phyloP scores from a whole-genome alignment of 2,113 vertebrate species.

The Bubalus kerabau region DNA sequence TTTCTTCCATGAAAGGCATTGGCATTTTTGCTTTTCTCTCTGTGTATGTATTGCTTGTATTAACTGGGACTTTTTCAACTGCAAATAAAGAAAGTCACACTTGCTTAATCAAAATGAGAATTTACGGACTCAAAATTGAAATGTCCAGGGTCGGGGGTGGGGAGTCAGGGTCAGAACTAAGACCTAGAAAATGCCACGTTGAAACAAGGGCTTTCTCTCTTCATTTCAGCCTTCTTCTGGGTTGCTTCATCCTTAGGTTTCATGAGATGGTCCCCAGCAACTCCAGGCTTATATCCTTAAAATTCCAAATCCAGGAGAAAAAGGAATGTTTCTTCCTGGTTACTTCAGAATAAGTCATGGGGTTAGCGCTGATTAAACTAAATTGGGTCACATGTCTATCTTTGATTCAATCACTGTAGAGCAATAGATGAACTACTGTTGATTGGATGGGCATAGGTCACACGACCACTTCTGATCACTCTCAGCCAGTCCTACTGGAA shows the following conservation, averaged over 20 bases:
- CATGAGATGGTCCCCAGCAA: not conserved
- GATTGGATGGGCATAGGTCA: not conserved
- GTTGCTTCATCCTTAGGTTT: not conserved
- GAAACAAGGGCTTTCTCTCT: not conserved
- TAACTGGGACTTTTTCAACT: not conserved
- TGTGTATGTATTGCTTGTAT: not conserved
- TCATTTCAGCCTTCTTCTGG: not conserved
- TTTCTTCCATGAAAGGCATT: not conserved
- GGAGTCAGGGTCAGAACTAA: not conserved
- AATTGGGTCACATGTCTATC: not conserved
- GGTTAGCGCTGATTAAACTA: too few relatives aligned
- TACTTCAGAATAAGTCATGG: not conserved
- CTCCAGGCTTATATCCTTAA: not conserved
- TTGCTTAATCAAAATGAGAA: not conserved
- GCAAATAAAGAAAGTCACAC: not conserved
- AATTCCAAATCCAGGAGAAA: not conserved
- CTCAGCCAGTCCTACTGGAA: not conserved
- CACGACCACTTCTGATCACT: not conserved
- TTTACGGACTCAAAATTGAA: not conserved
- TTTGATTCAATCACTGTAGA: not conserved
- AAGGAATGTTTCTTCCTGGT: not conserved
- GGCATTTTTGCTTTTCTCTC: not conserved
- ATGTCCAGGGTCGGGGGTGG: rapidly evolving
- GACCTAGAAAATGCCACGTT: too few relatives aligned
- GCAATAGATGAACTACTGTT: not conserved